Conservation (phyloP, 2,888 invertebrate species). For the Parnassius mnemosyne region DNA sequence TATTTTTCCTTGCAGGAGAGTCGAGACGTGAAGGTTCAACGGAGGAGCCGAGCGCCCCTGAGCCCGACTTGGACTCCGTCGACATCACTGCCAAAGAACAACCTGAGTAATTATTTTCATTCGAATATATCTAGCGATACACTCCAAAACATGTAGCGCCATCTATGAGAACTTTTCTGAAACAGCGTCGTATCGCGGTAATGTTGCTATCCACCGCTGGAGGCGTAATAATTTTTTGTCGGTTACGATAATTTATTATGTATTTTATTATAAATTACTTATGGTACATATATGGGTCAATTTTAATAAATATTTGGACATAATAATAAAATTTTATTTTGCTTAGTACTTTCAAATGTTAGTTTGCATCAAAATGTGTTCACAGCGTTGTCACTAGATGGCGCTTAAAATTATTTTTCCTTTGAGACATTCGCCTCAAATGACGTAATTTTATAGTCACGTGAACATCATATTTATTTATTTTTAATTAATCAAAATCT, state of each 20-base stretch:
- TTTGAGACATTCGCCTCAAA: too few species aligned
- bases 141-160: not conserved
- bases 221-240: not conserved
- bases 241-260: too few species aligned
- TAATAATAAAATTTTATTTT: too few species aligned
- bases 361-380: too few species aligned
- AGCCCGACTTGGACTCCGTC: constrained; percentile 57
- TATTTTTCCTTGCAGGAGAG: constrained; percentile 51
- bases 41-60: constrained; percentile 65
- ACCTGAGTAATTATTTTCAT: constrained; percentile 35
- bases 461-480: too few species aligned
- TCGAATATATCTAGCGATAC: not conserved
- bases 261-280: too few species aligned
- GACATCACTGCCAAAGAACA: constrained; percentile 59
- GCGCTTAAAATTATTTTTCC: constrained; percentile 14
- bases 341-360: too few species aligned
- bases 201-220: constrained; percentile 1
- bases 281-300: too few species aligned
- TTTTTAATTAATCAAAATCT: too few species aligned
- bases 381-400: constrained; percentile 29
- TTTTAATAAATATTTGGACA: too few species aligned
- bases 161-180: not conserved
- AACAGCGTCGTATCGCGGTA: not conserved
- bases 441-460: too few species aligned
- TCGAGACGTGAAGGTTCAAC: constrained; percentile 67